A percentile compares a stretch with the other conserved stretches of the same genome.
Evolutionary conservation across 2,113 vertebrate species (phyloP).

Genomic region (Equus quagga): DNA sequence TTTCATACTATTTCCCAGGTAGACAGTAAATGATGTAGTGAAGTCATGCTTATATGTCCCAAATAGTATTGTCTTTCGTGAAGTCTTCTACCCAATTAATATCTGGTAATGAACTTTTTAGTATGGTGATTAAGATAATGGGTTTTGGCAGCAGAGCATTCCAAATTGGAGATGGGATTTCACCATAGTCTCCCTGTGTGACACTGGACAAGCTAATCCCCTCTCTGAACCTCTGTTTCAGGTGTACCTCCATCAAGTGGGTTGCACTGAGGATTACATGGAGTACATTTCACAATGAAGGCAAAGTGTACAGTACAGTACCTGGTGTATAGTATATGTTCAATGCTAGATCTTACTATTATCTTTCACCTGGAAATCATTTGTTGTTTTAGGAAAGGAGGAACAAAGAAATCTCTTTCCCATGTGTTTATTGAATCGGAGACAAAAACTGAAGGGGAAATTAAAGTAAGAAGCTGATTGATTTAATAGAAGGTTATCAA

Average conservation of each 20-base stretch:
- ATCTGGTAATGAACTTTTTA: neutral
- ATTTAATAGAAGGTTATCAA: neutral
- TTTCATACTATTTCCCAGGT: neutral
- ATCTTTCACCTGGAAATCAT: neutral
- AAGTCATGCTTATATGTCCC: neutral
- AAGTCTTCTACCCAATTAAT: neutral
- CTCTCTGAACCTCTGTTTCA: neutral
- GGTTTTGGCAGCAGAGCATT: neutral
- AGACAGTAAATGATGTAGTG: neutral
- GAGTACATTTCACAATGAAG: neutral
- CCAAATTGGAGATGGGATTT: neutral
- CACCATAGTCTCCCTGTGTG: neutral
- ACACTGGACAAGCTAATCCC: neutral
- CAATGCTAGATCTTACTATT: neutral
- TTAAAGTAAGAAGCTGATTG: neutral
- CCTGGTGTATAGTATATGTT: neutral
- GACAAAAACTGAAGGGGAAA: neutral
- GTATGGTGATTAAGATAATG: neutral
- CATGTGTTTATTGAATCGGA: neutral
- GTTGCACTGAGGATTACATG: neutral
- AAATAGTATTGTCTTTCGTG: neutral
- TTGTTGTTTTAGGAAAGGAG: neutral
- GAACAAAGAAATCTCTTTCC: neutral
- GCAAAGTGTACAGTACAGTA: accelerated
- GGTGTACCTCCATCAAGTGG: neutral